Conservation (phyloP, 2,797 vertebrate species). For the Siniperca scherzeri region DNA sequence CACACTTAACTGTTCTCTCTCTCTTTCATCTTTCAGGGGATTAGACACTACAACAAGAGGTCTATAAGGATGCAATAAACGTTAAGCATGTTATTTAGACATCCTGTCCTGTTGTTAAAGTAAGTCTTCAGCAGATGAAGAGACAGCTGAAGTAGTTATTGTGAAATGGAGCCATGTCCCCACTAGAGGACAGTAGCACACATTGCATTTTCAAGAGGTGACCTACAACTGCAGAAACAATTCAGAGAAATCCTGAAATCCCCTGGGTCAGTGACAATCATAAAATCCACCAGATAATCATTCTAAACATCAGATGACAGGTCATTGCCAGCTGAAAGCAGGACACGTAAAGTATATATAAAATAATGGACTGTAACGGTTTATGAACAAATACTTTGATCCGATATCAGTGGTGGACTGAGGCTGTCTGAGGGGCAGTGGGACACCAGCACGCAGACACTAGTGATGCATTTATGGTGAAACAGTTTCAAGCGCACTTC, state of each 20-base stretch:
- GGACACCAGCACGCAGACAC: too few relatives aligned
- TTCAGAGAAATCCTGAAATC: background rate
- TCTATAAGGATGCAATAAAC: background rate
- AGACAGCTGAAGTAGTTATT: background rate
- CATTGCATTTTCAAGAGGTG: background rate
- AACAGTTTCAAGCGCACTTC: too few relatives aligned
- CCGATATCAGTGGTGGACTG: too few relatives aligned
- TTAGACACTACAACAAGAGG: background rate
- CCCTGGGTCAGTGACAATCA: background rate
- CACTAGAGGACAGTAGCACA: conserved; percentile 49
- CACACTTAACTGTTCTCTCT: background rate
- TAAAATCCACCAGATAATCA: background rate
- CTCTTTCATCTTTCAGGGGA: background rate
- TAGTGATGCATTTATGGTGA: too few relatives aligned
- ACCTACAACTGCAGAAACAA: background rate
- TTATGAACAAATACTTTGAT: background rate
- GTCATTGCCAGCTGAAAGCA: background rate
- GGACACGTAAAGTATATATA: background rate
- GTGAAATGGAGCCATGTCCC: background rate
- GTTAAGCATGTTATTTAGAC: background rate
- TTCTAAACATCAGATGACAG: background rate
- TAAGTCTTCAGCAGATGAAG: background rate
- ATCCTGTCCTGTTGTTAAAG: background rate
- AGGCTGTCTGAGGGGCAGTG: too few relatives aligned
- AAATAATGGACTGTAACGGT: background rate